Percentiles rank a stretch among this genome's conserved stretches.
Conservation (phyloP, 1,140 invertebrate genomes). For the Harlomillsia oculata region DNA sequence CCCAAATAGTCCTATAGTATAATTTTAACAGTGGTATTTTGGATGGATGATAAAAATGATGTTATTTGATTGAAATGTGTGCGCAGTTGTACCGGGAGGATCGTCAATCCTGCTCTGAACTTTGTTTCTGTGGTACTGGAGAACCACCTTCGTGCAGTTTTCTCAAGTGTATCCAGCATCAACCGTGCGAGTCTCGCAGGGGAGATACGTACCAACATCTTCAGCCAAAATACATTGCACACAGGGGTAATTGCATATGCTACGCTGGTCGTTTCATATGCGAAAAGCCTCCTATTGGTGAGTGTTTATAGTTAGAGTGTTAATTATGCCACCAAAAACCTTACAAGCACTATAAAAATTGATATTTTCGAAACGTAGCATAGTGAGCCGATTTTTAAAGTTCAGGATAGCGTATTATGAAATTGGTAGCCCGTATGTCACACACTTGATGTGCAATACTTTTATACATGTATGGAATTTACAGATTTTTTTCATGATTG, state of each 20-base stretch:
- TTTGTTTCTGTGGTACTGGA: slow-evolving; percentile 62
- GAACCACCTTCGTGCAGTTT: slow-evolving; percentile 67
- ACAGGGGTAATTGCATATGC: slow-evolving; percentile 74
- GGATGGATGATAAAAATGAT: background rate
- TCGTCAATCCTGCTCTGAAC: slow-evolving; percentile 69
- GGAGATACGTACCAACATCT: slow-evolving; percentile 68
- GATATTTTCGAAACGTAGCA: too few species aligned
- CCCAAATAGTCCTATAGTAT: too few species aligned
- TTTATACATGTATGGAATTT: too few species aligned
- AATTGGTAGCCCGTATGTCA: too few species aligned
- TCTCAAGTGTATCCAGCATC: slow-evolving; percentile 64
- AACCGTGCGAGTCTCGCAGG: slow-evolving; percentile 65
- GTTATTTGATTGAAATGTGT: slow-evolving; percentile 15
- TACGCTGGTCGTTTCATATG: slow-evolving; percentile 83
- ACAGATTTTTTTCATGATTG: too few species aligned
- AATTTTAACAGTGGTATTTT: background rate
- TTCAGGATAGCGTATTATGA: too few species aligned
- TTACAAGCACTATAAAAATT: too few species aligned
- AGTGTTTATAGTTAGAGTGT: slow-evolving; percentile 36
- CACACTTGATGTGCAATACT: too few species aligned
- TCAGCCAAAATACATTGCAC: slow-evolving; percentile 76
- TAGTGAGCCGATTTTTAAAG: too few species aligned
- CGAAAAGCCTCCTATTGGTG: slow-evolving; percentile 72
- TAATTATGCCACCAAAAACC: too few species aligned
- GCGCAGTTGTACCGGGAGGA: slow-evolving; percentile 72